phyloP scores from a whole-genome alignment of 2,113 vertebrate genomes.

The Phainopepla nitens region DNA sequence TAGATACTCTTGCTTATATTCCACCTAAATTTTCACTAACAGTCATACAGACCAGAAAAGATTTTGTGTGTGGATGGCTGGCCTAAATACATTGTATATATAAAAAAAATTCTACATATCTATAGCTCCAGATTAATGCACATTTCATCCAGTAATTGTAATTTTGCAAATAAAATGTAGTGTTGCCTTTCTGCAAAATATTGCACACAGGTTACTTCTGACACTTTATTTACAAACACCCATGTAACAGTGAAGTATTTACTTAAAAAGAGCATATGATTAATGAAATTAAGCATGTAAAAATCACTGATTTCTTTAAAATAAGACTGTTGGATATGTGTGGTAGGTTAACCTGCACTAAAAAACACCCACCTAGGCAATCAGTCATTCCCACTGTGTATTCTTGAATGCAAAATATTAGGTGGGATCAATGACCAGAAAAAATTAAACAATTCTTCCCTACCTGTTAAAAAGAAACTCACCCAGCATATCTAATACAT shows the following conservation, averaged over 20 bases:
- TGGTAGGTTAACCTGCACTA: not conserved
- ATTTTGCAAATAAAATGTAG: not conserved
- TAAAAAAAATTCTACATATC: not conserved
- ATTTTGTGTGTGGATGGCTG: not conserved
- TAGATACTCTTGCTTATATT: not conserved
- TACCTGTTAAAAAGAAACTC: not conserved
- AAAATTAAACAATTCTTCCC: not conserved
- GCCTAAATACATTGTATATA: not conserved
- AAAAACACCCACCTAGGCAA: not conserved
- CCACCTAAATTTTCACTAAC: not conserved
- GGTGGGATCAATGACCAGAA: not conserved
- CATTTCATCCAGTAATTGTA: not conserved
- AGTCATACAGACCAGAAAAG: not conserved
- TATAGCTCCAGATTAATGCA: not conserved
- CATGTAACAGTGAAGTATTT: not conserved
- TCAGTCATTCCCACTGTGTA: not conserved
- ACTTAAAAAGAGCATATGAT: not conserved
- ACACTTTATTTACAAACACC: not conserved
- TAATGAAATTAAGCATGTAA: not conserved
- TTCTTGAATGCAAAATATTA: not conserved
- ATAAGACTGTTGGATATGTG: fast-evolving
- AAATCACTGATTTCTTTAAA: not conserved
- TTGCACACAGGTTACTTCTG: not conserved
- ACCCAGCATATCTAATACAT: not conserved
- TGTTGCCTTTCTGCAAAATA: not conserved